Evolutionary conservation across 2,113 vertebrate species (phyloP).

Genomic region (Hippolais icterina): DNA sequence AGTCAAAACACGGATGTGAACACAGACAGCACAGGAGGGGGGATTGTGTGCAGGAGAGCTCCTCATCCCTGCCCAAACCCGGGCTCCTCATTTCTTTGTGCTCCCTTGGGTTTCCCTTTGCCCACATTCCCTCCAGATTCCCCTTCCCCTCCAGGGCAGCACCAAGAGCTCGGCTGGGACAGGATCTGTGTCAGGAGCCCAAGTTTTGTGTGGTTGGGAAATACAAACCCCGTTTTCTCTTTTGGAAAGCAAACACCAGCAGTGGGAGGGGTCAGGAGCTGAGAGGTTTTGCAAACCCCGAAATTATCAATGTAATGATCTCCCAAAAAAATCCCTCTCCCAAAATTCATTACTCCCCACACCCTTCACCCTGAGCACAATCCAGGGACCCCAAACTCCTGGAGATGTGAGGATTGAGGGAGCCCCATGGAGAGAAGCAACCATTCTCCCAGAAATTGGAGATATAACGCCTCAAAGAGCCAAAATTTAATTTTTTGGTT

Average conservation of each 20-base stretch:
- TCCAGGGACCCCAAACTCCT: background rate
- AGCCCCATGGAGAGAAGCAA: background rate
- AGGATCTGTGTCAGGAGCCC: background rate
- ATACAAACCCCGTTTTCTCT: background rate
- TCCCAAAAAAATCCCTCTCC: background rate
- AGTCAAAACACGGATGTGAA: background rate
- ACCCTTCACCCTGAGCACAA: background rate
- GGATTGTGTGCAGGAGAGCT: background rate
- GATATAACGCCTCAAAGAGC: rapidly evolving
- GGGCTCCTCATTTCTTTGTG: background rate
- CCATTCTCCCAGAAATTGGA: background rate
- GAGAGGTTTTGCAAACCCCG: background rate
- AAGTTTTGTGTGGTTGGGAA: background rate
- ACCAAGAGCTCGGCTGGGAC: background rate
- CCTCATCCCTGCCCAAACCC: background rate
- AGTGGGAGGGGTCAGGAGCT: background rate
- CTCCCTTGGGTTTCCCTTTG: slow-evolving; percentile 25
- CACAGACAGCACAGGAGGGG: background rate
- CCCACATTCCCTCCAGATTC: background rate
- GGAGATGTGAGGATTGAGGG: background rate
- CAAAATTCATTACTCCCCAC: background rate
- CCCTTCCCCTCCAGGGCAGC: slow-evolving; percentile 36
- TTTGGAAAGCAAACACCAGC: background rate
- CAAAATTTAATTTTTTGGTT: too few relatives aligned
- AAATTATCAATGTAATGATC: background rate